Evolutionary conservation across 2,113 vertebrate species (phyloP).

Genomic region (Heloderma charlesbogerti): DNA sequence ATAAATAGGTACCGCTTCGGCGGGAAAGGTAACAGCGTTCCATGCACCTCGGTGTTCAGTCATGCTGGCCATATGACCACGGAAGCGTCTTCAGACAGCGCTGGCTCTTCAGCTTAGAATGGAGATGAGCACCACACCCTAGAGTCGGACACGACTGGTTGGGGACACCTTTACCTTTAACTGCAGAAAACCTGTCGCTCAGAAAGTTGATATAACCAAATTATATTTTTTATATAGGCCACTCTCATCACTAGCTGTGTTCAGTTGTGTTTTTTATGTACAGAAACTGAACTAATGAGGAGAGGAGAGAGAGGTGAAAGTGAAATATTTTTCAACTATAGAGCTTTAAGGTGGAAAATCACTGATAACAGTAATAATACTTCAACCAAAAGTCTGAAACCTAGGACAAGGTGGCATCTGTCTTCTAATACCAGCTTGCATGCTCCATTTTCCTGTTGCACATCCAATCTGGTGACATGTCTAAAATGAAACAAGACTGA

Average conservation of each 20-base stretch:
- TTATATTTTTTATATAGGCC: not conserved
- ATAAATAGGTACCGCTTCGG: too few relatives aligned
- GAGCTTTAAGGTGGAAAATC: not conserved
- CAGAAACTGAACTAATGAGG: not conserved
- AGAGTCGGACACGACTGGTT: too few relatives aligned
- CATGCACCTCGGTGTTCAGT: too few relatives aligned
- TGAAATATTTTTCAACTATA: not conserved
- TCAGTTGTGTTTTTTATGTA: not conserved
- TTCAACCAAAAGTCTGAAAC: not conserved
- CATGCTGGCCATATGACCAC: too few relatives aligned
- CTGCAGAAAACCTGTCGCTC: not conserved
- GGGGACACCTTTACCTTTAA: too few relatives aligned
- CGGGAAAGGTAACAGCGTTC: too few relatives aligned
- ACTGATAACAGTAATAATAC: not conserved
- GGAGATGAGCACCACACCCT: too few relatives aligned
- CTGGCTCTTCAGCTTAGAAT: too few relatives aligned
- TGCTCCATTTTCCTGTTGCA: not conserved
- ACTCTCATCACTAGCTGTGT: not conserved
- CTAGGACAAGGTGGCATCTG: not conserved
- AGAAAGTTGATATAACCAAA: not conserved
- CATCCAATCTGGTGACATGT: not conserved
- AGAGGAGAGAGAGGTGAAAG: not conserved
- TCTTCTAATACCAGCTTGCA: not conserved
- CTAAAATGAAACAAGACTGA: not conserved
- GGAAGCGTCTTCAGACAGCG: too few relatives aligned